phyloP scores from a whole-genome alignment of 2,888 invertebrate genomes.

The Encarsia formosa region DNA sequence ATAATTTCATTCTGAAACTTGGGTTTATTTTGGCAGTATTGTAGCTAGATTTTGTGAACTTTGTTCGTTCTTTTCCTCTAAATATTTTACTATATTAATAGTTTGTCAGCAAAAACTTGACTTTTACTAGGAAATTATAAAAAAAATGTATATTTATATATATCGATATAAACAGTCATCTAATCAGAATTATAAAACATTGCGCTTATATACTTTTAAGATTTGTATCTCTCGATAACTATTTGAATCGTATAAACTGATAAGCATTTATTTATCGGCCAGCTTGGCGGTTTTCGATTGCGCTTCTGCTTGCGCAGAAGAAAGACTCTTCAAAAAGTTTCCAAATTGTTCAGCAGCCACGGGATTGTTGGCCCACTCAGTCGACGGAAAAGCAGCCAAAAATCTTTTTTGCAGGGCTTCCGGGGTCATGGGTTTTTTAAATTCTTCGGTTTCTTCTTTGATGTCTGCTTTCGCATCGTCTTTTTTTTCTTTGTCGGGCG shows the following conservation, averaged over 20 bases:
- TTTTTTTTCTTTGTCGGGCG: conserved; percentile 1
- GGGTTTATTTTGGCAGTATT: conserved; percentile 21
- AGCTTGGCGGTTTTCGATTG: conserved; percentile 27
- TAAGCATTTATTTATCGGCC: conserved; percentile 15
- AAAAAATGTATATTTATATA: not conserved
- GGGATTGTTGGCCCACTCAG: conserved; percentile 39
- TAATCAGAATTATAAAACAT: no score
- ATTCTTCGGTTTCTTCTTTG: conserved; percentile 3
- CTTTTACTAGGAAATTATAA: conserved; percentile 4
- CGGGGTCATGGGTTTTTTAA: conserved; percentile 28
- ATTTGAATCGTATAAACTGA: no score
- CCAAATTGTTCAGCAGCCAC: conserved; percentile 37
- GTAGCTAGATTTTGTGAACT: conserved; percentile 18
- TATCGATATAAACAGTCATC: no score
- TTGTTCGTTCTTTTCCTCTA: not conserved
- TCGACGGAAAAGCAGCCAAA: conserved; percentile 37
- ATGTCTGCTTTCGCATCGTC: not conserved
- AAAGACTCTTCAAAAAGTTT: conserved; percentile 37
- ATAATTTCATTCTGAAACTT: conserved; percentile 2
- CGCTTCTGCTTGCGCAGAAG: conserved; percentile 31
- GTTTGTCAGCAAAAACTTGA: conserved; percentile 8
- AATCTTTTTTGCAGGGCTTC: conserved; percentile 37
- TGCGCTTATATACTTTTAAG: no score
- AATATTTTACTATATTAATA: conserved; percentile 1
- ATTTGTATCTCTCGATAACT: no score